A percentile compares a stretch with the other conserved stretches of the same genome.
Evolutionary conservation across 2,888 invertebrate species (phyloP).

Genomic region (Eilema sororculum): DNA sequence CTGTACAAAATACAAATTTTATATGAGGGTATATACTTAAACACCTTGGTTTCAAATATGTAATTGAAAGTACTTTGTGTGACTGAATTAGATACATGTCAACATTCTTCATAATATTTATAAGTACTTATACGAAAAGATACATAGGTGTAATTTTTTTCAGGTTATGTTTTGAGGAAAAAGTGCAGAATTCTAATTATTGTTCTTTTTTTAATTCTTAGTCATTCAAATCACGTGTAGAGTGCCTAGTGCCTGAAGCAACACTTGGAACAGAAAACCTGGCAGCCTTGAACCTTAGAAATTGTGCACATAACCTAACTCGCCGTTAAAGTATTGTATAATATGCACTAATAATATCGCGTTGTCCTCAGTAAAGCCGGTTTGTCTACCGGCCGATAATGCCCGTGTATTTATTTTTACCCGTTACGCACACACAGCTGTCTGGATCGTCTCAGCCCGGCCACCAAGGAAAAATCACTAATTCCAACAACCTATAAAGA

Average conservation of each 20-base stretch:
- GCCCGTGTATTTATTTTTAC: slow-evolving; percentile 86
- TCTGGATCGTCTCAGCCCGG: slow-evolving; percentile 80
- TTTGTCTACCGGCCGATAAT: slow-evolving; percentile 83
- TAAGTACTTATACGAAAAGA: background rate
- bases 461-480: slow-evolving; percentile 76
- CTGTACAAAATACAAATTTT: background rate
- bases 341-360: slow-evolving; percentile 81
- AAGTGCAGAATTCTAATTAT: background rate
- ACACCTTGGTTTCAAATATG: background rate
- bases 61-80: background rate
- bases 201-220: background rate
- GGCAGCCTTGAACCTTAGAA: slow-evolving; percentile 47
- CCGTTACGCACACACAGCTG: slow-evolving; percentile 85
- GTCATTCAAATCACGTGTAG: background rate
- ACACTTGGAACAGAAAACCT: background rate
- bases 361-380: slow-evolving; percentile 80
- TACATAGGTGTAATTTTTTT: background rate
- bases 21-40: slow-evolving; percentile 10
- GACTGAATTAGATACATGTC: background rate
- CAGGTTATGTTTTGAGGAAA: background rate
- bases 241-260: background rate
- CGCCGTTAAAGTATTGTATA: slow-evolving; percentile 62
- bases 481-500: slow-evolving; percentile 57
- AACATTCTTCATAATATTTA: background rate
- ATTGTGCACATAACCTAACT: slow-evolving; percentile 53